These are phyloP conservation scores for Mareca penelope DNA, from an alignment of 2,797 vertebrate species.

Conservation along the genomic window DNA sequence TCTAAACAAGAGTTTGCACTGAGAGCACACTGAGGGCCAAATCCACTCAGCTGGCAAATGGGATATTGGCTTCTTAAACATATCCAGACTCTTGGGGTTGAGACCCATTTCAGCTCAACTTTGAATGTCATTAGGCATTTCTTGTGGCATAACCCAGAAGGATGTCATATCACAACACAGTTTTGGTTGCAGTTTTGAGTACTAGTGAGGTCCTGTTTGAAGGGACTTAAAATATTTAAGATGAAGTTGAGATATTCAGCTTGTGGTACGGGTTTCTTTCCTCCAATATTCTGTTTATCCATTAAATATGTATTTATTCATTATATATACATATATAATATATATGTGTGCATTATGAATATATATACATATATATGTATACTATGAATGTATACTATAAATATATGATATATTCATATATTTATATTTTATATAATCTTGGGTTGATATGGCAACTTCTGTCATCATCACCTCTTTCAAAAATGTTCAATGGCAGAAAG, in stretches of 20 bases:
- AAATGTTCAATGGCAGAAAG: background rate
- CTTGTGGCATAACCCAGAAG: background rate
- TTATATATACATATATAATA: too few relatives aligned
- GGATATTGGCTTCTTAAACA: background rate
- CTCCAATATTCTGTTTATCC: background rate
- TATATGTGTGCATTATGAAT: background rate
- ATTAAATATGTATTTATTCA: background rate
- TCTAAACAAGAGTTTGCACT: background rate
- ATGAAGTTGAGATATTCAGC: background rate
- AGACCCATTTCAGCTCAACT: background rate
- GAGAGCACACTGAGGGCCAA: background rate
- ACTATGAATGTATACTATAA: too few relatives aligned
- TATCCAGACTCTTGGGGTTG: background rate
- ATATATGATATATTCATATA: too few relatives aligned
- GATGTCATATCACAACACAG: background rate
- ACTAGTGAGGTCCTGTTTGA: background rate
- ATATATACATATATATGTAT: too few relatives aligned
- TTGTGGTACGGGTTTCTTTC: background rate
- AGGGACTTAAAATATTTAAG: background rate
- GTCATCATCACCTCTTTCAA: background rate
- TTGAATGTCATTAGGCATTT: background rate
- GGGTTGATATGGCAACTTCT: background rate
- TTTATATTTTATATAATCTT: background rate
- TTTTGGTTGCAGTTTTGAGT: background rate
- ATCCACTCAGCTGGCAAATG: fast-evolving